Evolutionary conservation across 1,140 invertebrate genomes (phyloP).

Genomic region (Hetaerina americana): DNA sequence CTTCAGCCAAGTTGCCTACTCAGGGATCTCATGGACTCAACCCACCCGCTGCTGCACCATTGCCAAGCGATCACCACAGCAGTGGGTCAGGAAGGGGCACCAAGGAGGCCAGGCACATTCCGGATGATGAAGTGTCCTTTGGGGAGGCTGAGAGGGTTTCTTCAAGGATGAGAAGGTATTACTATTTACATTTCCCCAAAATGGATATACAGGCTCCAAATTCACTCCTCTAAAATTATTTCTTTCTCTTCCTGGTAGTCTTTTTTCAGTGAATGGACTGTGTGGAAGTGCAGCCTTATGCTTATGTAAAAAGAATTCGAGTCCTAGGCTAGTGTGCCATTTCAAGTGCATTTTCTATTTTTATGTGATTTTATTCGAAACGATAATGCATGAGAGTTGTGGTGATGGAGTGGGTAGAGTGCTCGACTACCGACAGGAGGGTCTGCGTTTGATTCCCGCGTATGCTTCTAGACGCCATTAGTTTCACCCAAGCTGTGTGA

Average conservation of each 20-base stretch:
- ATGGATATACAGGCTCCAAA: not conserved
- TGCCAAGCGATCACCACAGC: not conserved
- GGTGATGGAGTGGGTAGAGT: no score
- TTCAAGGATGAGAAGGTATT: not conserved
- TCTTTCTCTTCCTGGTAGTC: not conserved
- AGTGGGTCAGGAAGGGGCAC: not conserved
- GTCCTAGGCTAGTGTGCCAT: not conserved
- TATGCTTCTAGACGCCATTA: no score
- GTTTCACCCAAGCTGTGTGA: no score
- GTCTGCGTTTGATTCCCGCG: no score
- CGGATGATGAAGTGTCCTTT: slow-evolving; percentile 26
- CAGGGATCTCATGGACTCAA: not conserved
- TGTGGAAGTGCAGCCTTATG: no score
- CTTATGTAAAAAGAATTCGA: no score
- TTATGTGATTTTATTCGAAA: not conserved
- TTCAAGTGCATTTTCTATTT: not conserved
- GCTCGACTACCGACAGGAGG: no score
- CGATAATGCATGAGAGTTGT: no score
- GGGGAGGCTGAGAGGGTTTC: slow-evolving; percentile 24
- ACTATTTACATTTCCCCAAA: not conserved
- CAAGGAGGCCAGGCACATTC: slow-evolving; percentile 13
- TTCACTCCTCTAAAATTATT: not conserved
- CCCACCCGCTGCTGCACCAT: not conserved
- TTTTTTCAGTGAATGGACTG: not conserved
- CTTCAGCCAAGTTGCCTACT: not conserved